Conservation (phyloP, 2,113 vertebrate species). For the Cryptotis parvus region DNA sequence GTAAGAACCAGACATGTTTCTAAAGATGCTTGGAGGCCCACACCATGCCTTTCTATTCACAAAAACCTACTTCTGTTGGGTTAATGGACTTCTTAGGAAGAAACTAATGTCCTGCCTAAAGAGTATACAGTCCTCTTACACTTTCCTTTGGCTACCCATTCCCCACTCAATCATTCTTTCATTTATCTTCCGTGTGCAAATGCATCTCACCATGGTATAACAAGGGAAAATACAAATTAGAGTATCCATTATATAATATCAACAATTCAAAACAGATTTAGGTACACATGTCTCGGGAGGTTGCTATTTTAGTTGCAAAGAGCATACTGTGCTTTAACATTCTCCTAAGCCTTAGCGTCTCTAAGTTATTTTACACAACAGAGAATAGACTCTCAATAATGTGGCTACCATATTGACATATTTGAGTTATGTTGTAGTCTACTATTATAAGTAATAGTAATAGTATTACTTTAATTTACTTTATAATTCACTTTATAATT, state of each 20-base stretch:
- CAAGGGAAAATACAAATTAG: background rate
- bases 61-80: background rate
- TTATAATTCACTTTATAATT: no score
- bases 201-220: background rate
- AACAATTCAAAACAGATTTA: background rate
- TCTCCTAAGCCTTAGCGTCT: background rate
- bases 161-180: background rate
- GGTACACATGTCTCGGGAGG: background rate
- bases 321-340: background rate
- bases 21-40: no score
- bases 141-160: background rate
- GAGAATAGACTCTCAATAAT: background rate
- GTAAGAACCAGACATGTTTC: slow-evolving; percentile 82
- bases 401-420: background rate
- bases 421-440: background rate
- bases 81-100: background rate
- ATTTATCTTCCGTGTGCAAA: background rate
- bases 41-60: rapidly evolving
- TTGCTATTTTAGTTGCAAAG: background rate
- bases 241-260: background rate
- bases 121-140: rapidly evolving
- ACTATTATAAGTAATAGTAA: background rate
- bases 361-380: background rate
- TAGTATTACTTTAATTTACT: no score
- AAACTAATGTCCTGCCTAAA: background rate